Base-by-base conservation (phyloP, 1,140 invertebrate genomes). In the Contarinia nasturtii region DNA sequence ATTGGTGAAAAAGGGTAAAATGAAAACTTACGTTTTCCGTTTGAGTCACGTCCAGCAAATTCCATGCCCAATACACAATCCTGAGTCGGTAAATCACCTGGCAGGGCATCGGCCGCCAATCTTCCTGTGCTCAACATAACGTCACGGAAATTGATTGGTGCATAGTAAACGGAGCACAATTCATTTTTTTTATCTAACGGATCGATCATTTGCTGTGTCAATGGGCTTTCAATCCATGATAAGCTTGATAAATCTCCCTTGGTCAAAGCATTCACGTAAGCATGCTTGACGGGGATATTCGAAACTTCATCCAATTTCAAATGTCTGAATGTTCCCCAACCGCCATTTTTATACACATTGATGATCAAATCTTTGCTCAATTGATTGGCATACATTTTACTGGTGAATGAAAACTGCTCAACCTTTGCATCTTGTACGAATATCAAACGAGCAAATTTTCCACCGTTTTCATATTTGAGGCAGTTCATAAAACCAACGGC, bases 121-220 rank as follows among this genome's bases (percentile, higher is more conserved):
- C 95, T 94, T 50, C 93, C 93, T 19, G 87, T 90, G 2, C 92
- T 91, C 52, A 97, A 68, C 93, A 98, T 98, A 36, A 98, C 81
- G 63, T 98, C 93, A 49, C 92, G 77, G 79, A 97, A 97, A 66
- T 98, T 97, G 5, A 98, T 72, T 19, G 93, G 82, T 4, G 92
- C 81, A 66, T 91, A 96, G 59, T 92, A 86, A 10, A 97, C 90
- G 50, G 69, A 73, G 64, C 90, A 96, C 2, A 92, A 65, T 55
- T 83, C 75, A 20, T 57, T 49, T 17, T 38, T n/a, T 21, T 45
- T 21, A 37, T 61, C 54, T n/a, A 55, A 51, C 22, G 53, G 49
- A 15, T 36, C 51, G 46, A 46, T 48, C 12, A 51, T 80, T 18
- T 83, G 71, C 55, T 70, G 75, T 37, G 72, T 72, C 46, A 89